Percentiles rank a stretch among this genome's conserved stretches.
phyloP scores from a whole-genome alignment of 2,888 invertebrate genomes.

The Adela reaumurella region DNA sequence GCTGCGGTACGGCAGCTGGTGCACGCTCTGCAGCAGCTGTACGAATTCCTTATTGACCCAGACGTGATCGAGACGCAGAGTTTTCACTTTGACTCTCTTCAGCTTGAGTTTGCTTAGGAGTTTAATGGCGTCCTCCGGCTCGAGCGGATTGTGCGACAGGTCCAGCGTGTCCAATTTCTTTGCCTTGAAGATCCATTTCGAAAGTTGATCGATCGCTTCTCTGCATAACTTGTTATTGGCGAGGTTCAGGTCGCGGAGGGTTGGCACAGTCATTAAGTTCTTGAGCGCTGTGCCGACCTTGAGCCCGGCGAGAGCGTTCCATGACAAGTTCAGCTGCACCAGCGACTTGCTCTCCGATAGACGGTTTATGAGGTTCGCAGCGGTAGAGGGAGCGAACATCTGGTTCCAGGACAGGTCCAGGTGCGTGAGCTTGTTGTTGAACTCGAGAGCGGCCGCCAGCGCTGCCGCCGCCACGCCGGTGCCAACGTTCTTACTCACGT shows the following conservation, averaged over 20 bases:
- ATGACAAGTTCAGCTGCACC: conserved; percentile 27
- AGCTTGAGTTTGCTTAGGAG: conserved; percentile 21
- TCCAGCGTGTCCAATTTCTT: conserved; percentile 23
- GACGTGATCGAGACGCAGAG: conserved; percentile 26
- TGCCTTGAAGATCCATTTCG: conserved; percentile 17
- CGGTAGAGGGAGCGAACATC: conserved; percentile 13
- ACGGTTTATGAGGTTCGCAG: conserved; percentile 9
- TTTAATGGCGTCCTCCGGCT: conserved; percentile 20
- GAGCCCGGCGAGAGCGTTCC: conserved; percentile 24
- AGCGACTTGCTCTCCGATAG: conserved; percentile 22
- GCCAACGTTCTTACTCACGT: conserved; percentile 21
- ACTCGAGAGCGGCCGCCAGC: conserved; percentile 25
- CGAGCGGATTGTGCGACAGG: conserved; percentile 30
- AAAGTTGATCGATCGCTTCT: conserved; percentile 19
- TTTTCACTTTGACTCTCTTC: conserved; percentile 19
- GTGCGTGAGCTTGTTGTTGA: conserved; percentile 22
- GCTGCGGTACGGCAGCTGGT: conserved; percentile 15
- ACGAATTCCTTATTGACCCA: conserved; percentile 19
- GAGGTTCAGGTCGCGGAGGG: conserved; percentile 21
- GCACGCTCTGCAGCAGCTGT: conserved; percentile 12
- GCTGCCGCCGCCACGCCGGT: conserved; percentile 19
- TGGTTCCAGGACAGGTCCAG: conserved; percentile 36
- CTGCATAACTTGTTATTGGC: conserved; percentile 25
- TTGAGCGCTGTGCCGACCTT: conserved; percentile 21
- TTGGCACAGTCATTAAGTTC: conserved; percentile 18